Base-by-base conservation (phyloP, 2,113 vertebrate genomes). In the Melanotaenia duboulayi region DNA sequence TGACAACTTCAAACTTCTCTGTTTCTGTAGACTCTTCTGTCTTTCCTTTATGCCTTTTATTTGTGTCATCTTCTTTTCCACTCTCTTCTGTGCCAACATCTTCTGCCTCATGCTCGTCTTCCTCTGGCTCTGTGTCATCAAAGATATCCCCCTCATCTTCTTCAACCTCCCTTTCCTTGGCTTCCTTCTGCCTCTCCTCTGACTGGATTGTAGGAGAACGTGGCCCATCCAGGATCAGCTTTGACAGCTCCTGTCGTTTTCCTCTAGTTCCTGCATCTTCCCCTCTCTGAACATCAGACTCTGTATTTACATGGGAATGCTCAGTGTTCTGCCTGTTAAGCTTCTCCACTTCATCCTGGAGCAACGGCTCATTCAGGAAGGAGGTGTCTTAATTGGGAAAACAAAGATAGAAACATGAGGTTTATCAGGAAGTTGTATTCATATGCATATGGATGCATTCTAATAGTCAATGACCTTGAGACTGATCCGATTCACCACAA, bases 251-350 rank as follows among this genome's bases (percentile, higher is more conserved):
- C 28, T 39, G 61, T 25, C 40, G 32, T 63, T 65, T 37, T 12
- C 19, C 62, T 35, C 51, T 71, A 7, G 51, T 65, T 48, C 60
- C 78, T 22, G 59, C 8, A 10, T 74, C 83, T 6, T 75, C 80
- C 11, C 25, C 62, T 7, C 23, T 68, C 35, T 68, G 61, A 19
- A 0, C 48, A 7, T 64, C 76, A 0, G 57, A 59, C 51, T 92
- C 91, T 2, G 70, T 23, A 7, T 65, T 82, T 46, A 67, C 90
- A 12, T 84, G 79, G 69, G 90, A 94, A 78, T 88, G 91, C 79
- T 95, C 90, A 0, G 82, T 20, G 90, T 97, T 97, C 92, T 97
- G 94, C 79, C 93, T 82, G 89, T 96, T 96, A 83, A 95, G 94
- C 48, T 95, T 92, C 66, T 95, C 89, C 65, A 97, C 76, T 22